These are phyloP conservation scores for Psittacula cyanocephala DNA, from an alignment of 2,113 vertebrate species.

Conservation along the genomic window DNA sequence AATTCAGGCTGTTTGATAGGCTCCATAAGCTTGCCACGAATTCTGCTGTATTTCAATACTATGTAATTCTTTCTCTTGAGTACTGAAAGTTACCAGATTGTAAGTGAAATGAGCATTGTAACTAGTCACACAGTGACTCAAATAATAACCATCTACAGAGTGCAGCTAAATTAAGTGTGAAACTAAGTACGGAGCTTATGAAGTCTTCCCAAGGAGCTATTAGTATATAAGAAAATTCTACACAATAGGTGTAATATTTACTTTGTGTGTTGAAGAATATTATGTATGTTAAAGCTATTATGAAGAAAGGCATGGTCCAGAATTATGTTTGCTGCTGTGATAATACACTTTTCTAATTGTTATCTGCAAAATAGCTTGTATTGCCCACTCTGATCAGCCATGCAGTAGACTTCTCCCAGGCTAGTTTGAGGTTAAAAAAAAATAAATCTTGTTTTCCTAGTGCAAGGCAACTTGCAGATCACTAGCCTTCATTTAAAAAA, in stretches of 20 bases:
- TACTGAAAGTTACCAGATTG: not conserved
- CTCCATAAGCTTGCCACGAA: not conserved
- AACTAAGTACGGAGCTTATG: not conserved
- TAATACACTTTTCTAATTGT: not conserved
- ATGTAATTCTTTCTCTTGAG: not conserved
- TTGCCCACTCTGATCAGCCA: not conserved
- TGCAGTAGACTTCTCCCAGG: not conserved
- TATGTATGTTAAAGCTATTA: not conserved
- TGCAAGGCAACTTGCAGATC: not conserved
- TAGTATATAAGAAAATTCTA: not conserved
- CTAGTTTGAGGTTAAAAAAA: not conserved
- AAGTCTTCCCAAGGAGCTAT: not conserved
- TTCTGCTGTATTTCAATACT: not conserved
- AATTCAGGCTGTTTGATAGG: not conserved
- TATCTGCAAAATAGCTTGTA: not conserved
- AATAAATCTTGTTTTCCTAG: not conserved
- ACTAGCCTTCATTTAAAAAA: not conserved
- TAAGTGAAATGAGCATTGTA: not conserved
- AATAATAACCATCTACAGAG: not conserved
- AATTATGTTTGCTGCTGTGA: not conserved
- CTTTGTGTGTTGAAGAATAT: not conserved
- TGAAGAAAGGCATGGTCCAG: not conserved
- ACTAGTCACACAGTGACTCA: not conserved
- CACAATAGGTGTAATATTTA: not conserved
- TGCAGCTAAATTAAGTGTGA: not conserved